phyloP scores from a whole-genome alignment of 1,140 invertebrate species.

The Pinna nobilis region DNA sequence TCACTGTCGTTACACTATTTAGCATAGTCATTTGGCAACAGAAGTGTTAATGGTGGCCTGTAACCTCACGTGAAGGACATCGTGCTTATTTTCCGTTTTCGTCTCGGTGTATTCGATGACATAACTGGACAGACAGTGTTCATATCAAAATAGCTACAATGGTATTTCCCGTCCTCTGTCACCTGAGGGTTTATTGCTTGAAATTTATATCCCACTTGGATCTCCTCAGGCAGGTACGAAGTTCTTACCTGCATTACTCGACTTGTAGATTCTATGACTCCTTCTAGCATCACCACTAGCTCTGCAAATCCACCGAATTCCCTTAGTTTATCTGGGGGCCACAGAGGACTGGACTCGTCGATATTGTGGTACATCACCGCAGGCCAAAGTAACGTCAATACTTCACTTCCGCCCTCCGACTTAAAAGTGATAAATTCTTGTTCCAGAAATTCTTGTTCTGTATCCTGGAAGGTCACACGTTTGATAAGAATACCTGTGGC shows the following conservation, averaged over 20 bases:
- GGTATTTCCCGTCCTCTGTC: slow-evolving; percentile 36
- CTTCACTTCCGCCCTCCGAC: slow-evolving; percentile 87
- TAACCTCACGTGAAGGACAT: too few species aligned
- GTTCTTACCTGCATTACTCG: slow-evolving; percentile 70
- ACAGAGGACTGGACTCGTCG: slow-evolving; percentile 88
- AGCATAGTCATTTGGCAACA: too few species aligned
- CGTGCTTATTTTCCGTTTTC: not conserved
- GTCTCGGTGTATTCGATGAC: not conserved
- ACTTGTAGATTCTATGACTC: slow-evolving; percentile 75
- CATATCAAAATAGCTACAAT: slow-evolving; percentile 45
- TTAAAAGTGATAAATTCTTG: slow-evolving; percentile 75
- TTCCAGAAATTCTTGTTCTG: slow-evolving; percentile 70
- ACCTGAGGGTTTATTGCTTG: slow-evolving; percentile 49
- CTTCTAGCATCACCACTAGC: slow-evolving; percentile 95
- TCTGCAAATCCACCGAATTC: slow-evolving; percentile 91
- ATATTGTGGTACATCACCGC: slow-evolving; percentile 86
- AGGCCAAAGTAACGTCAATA: slow-evolving; percentile 95
- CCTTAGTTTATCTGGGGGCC: slow-evolving; percentile 87
- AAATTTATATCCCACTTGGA: slow-evolving; percentile 73
- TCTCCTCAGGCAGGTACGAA: slow-evolving; percentile 74
- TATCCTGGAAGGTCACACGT: slow-evolving; percentile 81
- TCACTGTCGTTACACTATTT: too few species aligned
- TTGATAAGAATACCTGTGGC: slow-evolving; percentile 91
- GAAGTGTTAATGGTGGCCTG: too few species aligned
- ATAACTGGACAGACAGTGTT: slow-evolving; percentile 33